These are phyloP conservation scores for Scylla paramamosain DNA, from an alignment of 1,140 invertebrate genomes.

Conservation along the genomic window DNA sequence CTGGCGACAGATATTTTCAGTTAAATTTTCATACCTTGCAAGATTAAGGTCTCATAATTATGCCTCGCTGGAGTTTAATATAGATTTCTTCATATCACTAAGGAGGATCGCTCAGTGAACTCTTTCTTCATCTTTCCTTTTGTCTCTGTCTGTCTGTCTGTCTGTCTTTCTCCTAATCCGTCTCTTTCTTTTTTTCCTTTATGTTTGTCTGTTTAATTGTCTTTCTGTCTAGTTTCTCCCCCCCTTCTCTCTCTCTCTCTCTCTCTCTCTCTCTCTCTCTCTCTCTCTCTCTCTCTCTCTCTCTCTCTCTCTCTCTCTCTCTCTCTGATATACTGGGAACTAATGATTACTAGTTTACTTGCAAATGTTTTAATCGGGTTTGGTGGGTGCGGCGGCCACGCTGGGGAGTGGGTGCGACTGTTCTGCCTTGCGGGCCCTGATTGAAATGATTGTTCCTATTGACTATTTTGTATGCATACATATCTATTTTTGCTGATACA, in stretches of 20 bases:
- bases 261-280: conserved; percentile 20
- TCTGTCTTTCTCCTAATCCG: too few relatives aligned
- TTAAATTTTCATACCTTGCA: too few relatives aligned
- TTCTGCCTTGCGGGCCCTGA: background rate
- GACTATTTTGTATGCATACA: conserved; percentile 14
- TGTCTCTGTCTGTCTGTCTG: too few relatives aligned
- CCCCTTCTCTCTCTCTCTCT: background rate
- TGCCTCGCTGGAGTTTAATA: too few relatives aligned
- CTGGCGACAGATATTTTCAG: too few relatives aligned
- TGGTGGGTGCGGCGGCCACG: background rate
- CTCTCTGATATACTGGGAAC: background rate
- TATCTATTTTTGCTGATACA: background rate
- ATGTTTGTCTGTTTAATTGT: background rate
- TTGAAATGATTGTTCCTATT: background rate
- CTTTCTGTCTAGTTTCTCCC: background rate
- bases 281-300: background rate
- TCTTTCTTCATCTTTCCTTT: too few relatives aligned
- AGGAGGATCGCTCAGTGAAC: too few relatives aligned
- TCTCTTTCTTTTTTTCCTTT: background rate
- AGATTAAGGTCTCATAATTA: too few relatives aligned
- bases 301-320: conserved; percentile 3
- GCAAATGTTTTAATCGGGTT: conserved; percentile 22
- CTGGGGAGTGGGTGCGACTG: background rate
- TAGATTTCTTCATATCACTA: too few relatives aligned
- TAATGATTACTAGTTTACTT: conserved; percentile 16